Evolutionary conservation across 2,113 vertebrate species (phyloP).

Genomic region (Manacus vitellinus): DNA sequence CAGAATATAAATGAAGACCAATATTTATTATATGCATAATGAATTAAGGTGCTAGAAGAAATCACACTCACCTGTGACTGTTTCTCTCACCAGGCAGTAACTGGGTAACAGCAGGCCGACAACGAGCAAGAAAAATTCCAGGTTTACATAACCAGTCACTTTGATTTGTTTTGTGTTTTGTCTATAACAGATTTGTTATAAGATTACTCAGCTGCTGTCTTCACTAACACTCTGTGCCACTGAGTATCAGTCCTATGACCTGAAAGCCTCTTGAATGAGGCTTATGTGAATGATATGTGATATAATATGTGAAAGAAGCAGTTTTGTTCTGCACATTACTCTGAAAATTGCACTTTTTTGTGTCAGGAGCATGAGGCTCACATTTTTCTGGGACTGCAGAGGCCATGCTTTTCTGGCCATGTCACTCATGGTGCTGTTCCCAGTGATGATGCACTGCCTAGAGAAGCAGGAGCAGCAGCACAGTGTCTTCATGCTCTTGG

Average conservation of each 20-base stretch:
- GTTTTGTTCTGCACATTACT: background rate
- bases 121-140: background rate
- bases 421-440: rapidly evolving
- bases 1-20: background rate
- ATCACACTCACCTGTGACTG: background rate
- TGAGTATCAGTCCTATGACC: rapidly evolving
- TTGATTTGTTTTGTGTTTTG: conserved; percentile 35
- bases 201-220: background rate
- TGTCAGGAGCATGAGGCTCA: rapidly evolving
- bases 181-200: background rate
- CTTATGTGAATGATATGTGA: too few species aligned
- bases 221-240: rapidly evolving
- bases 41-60: background rate
- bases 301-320: background rate
- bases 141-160: conserved; percentile 20
- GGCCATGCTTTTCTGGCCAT: rapidly evolving
- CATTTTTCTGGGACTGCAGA: background rate
- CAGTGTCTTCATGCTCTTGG: rapidly evolving
- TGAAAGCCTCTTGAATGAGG: background rate
- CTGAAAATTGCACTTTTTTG: background rate
- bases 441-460: too few species aligned
- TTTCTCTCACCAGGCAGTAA: conserved; percentile 13
- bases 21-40: background rate
- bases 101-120: background rate
- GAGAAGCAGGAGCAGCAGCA: rapidly evolving